phyloP scores from a whole-genome alignment of 2,888 invertebrate genomes.

The Polylopha cassiicola region DNA sequence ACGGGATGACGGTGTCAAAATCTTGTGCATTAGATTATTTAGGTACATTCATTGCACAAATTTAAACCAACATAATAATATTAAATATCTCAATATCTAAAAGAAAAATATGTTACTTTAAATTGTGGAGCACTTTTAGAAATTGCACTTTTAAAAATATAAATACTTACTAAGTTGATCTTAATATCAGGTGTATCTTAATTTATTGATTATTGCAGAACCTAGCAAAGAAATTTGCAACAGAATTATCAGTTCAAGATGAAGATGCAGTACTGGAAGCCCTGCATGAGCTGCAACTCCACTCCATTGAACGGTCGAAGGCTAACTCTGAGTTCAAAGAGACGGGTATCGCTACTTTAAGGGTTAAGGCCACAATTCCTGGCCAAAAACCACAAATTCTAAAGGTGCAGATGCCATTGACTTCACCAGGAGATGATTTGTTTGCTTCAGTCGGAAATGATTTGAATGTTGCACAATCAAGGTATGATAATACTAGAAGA shows the following conservation, averaged over 20 bases:
- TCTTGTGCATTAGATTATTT: too few species aligned
- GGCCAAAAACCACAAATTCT: slow-evolving; percentile 67
- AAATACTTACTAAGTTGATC: background rate
- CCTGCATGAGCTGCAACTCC: slow-evolving; percentile 79
- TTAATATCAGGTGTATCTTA: too few species aligned
- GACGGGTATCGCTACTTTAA: slow-evolving; percentile 84
- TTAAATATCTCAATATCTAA: too few species aligned
- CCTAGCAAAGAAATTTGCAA: slow-evolving; percentile 78
- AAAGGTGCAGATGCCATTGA: slow-evolving; percentile 76
- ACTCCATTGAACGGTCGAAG: slow-evolving; percentile 84
- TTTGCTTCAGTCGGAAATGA: slow-evolving; percentile 72
- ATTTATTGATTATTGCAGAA: too few species aligned
- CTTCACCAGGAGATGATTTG: slow-evolving; percentile 73
- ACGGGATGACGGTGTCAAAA: too few species aligned
- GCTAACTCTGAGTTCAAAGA: slow-evolving; percentile 82
- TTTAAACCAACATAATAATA: too few species aligned
- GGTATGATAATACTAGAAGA: slow-evolving; percentile 47
- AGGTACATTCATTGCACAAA: too few species aligned
- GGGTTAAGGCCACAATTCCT: slow-evolving; percentile 79
- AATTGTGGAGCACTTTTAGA: too few species aligned
- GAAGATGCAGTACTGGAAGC: slow-evolving; percentile 71
- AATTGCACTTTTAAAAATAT: background rate
- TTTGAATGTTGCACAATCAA: slow-evolving; percentile 78
- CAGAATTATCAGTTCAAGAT: slow-evolving; percentile 72
- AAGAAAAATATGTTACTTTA: too few species aligned